phyloP scores from a whole-genome alignment of 1,140 invertebrate genomes.

The Dendrolimus punctatus region DNA sequence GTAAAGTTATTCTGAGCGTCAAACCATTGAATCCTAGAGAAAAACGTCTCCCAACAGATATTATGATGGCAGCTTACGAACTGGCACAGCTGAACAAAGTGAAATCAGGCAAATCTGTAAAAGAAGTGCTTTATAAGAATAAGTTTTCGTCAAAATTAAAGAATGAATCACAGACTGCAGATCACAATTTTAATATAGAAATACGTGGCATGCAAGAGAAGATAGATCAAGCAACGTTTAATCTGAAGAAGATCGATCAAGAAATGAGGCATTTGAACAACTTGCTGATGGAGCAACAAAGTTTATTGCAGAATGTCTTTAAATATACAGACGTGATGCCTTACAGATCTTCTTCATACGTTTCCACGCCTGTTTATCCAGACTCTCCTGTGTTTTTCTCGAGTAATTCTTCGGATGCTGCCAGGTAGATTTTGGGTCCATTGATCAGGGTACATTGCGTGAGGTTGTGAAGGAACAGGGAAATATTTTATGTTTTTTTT shows the following conservation, averaged over 20 bases:
- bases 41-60: conserved; percentile 76
- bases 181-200: conserved; percentile 51
- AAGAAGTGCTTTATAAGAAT: conserved; percentile 55
- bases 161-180: conserved; percentile 35
- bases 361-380: conserved; percentile 30
- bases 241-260: conserved; percentile 62
- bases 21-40: conserved; percentile 78
- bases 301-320: conserved; percentile 44
- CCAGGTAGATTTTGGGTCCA: no score
- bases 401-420: conserved; percentile 5
- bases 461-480: no score
- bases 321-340: conserved; percentile 29
- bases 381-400: conserved; percentile 16
- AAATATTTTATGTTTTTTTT: no score
- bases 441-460: no score
- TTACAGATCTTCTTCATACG: conserved; percentile 20
- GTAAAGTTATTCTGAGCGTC: conserved; percentile 74
- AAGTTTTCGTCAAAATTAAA: conserved; percentile 49
- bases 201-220: conserved; percentile 62
- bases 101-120: conserved; percentile 48
- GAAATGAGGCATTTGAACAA: conserved; percentile 59
- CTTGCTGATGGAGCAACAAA: conserved; percentile 50
- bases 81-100: conserved; percentile 71
- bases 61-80: conserved; percentile 76
- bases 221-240: conserved; percentile 60